Conservation (phyloP, 2,113 vertebrate genomes). For the Marmota flaviventris region DNA sequence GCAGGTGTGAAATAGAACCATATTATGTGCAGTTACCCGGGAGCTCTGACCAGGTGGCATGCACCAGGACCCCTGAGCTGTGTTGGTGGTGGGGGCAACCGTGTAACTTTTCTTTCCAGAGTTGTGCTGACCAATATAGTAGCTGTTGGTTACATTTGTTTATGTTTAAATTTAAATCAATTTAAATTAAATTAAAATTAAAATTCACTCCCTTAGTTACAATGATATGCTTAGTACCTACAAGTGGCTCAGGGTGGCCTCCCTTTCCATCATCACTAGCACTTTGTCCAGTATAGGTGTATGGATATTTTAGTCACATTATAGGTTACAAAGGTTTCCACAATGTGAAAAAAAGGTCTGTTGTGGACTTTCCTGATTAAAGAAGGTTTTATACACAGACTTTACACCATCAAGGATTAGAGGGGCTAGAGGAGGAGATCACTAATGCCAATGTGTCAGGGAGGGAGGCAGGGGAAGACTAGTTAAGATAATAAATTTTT, state of each 20-base stretch:
- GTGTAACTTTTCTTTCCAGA: not conserved
- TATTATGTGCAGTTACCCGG: fast-evolving
- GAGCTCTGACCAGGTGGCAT: no score
- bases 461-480: not conserved
- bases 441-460: not conserved
- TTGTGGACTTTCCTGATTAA: not conserved
- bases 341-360: not conserved
- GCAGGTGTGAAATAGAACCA: not conserved
- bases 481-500: not conserved
- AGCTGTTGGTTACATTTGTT: not conserved
- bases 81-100: no score
- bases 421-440: not conserved
- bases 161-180: not conserved
- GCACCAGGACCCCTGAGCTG: not conserved
- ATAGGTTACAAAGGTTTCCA: not conserved
- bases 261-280: not conserved
- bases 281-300: not conserved
- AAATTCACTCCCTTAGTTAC: not conserved
- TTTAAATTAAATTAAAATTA: not conserved
- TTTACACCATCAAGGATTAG: not conserved
- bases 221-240: not conserved
- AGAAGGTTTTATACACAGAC: not conserved
- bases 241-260: not conserved
- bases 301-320: not conserved
- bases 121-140: not conserved